Evolutionary conservation across 2,797 vertebrate species (phyloP).

Genomic region (Coracias cyanogaster): DNA sequence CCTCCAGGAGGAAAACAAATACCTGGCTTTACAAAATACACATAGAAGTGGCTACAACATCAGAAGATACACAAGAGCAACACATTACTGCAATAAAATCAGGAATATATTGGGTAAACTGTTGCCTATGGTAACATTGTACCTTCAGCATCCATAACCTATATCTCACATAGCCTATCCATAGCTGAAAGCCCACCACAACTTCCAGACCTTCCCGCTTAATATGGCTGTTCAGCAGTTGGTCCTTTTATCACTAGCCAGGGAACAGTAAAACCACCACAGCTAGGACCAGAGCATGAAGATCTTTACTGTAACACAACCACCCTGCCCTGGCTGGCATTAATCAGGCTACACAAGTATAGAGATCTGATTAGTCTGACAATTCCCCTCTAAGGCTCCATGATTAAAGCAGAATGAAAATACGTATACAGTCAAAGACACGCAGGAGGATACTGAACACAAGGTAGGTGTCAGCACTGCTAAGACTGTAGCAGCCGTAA

Average conservation of each 20-base stretch:
- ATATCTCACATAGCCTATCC: rapidly evolving
- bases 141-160: neutral
- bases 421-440: conserved; percentile 4
- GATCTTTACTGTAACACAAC: conserved; percentile 30
- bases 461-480: neutral
- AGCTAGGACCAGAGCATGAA: neutral
- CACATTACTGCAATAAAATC: neutral
- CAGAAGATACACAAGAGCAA: neutral
- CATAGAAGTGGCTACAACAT: neutral
- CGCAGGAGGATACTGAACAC: conserved; percentile 3
- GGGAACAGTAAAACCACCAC: conserved; percentile 29
- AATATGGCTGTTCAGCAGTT: conserved; percentile 8
- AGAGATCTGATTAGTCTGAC: conserved; percentile 54
- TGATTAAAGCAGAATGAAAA: conserved; percentile 62
- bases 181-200: neutral
- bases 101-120: neutral
- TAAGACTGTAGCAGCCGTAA: neutral
- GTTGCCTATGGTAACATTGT: neutral
- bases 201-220: neutral
- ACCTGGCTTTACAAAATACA: rapidly evolving
- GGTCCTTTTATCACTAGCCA: conserved; percentile 28
- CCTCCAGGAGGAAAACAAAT: neutral
- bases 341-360: conserved; percentile 45
- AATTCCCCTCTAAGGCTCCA: conserved; percentile 55
- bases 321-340: conserved; percentile 30